phyloP scores from a whole-genome alignment of 2,888 invertebrate species.

The Sinhomidia bicolor region DNA sequence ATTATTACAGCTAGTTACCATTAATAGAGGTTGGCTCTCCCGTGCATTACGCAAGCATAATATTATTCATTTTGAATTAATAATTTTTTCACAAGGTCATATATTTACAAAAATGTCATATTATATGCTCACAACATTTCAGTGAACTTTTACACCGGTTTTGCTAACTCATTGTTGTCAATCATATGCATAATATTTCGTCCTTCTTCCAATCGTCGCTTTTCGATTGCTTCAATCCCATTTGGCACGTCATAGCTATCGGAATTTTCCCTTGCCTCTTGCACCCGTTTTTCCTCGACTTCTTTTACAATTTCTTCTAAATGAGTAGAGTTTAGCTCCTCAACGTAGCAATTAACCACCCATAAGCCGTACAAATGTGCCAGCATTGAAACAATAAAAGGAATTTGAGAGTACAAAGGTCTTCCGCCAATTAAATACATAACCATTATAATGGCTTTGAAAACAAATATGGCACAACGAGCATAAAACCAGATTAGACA shows the following conservation, averaged over 20 bases:
- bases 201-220: slow-evolving; percentile 40
- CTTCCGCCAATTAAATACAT: slow-evolving; percentile 78
- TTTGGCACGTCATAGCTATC: slow-evolving; percentile 59
- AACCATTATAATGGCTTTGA: slow-evolving; percentile 75
- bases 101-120: background rate
- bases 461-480: slow-evolving; percentile 77
- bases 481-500: slow-evolving; percentile 79
- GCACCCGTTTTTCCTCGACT: slow-evolving; percentile 41
- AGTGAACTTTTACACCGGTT: background rate
- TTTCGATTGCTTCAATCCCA: slow-evolving; percentile 68
- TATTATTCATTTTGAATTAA: too few relatives aligned
- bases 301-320: slow-evolving; percentile 45
- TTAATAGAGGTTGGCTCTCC: too few relatives aligned
- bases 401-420: slow-evolving; percentile 75
- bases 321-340: slow-evolving; percentile 69
- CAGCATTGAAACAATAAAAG: slow-evolving; percentile 77
- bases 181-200: background rate
- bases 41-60: too few relatives aligned
- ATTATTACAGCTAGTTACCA: too few relatives aligned
- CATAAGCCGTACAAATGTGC: slow-evolving; percentile 77
- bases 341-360: slow-evolving; percentile 76
- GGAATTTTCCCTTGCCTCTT: slow-evolving; percentile 11
- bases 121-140: too few relatives aligned
- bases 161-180: background rate
- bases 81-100: too few relatives aligned